These are phyloP conservation scores for Sericinus montela DNA, from an alignment of 2,888 invertebrate genomes.

Conservation along the genomic window DNA sequence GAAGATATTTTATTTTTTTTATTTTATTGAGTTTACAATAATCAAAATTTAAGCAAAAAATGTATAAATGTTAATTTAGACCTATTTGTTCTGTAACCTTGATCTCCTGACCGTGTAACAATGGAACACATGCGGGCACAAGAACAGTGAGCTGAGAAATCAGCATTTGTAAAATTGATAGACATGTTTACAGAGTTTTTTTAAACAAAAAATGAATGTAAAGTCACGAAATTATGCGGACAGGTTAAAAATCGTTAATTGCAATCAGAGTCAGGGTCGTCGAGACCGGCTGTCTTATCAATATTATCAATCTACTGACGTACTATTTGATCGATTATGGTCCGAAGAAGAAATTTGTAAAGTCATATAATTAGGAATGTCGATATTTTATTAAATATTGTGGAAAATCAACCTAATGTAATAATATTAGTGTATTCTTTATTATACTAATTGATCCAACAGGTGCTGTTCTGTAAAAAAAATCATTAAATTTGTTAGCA, in stretches of 20 bases:
- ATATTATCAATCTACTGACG: conserved; percentile 42
- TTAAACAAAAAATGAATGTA: conserved; percentile 1
- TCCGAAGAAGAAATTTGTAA: not conserved
- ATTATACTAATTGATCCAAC: too few relatives aligned
- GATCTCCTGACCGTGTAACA: conserved; percentile 14
- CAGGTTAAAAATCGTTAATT: conserved; percentile 39
- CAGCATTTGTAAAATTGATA: not conserved
- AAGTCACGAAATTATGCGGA: conserved; percentile 44
- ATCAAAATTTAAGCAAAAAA: not conserved
- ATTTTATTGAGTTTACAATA: conserved; percentile 5
- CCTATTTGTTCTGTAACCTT: conserved; percentile 16
- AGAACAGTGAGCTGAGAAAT: not conserved
- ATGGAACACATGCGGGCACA: conserved; percentile 9
- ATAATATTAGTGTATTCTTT: too few relatives aligned
- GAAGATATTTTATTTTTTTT: too few relatives aligned
- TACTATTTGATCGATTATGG: conserved; percentile 17
- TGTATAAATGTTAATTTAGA: conserved; percentile 10
- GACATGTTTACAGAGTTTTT: not conserved
- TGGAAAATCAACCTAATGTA: too few relatives aligned
- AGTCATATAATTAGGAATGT: not conserved
- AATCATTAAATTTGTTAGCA: too few relatives aligned
- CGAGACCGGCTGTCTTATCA: conserved; percentile 44
- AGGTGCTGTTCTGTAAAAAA: too few relatives aligned
- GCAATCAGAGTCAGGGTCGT: conserved; percentile 60
- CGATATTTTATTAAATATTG: too few relatives aligned